Evolutionary conservation across 2,888 invertebrate species (phyloP), one percentile per base, ranked within the genome.

Genomic region (Drosophila recens): DNA sequence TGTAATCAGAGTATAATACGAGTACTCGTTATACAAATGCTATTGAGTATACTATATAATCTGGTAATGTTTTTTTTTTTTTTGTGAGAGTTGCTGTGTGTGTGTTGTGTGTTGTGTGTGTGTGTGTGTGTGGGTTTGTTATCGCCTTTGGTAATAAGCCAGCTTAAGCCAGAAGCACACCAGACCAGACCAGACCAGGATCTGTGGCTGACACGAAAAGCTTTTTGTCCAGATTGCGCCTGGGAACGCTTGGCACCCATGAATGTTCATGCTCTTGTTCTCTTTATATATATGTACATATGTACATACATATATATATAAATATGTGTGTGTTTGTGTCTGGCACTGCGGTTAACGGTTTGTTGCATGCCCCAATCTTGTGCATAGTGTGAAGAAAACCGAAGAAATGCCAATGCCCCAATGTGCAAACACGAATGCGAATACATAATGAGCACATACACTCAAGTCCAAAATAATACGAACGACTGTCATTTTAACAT

Each of bases 141-240:
- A 79, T 75, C 76, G 76, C 66, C 53, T 57, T 63, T 79, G 80
- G 70, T 61, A 67, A 79, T 79, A 79, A 77, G 76, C 76, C 51
- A 57, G 57, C 80, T 75, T 70, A 80, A 80, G 77, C 80, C 61
- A 75, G 79, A 58, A 52, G 45, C 68, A 79, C 63, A 70, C 57
- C 27, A 27, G 63, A 63, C 79, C 80, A 77, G 77, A 70, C 57
- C 27, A 27, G 63, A 63, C 79, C 80, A 77, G 77, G 80, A 77
- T 77, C 77, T 77, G 77, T 67, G 75, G 66, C 70, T 75, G 77
- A 77, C 77, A 77, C 77, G 76, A 75, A 77, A 79, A 77, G 80
- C 77, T 77, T 77, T 76, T 79, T 77, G 75, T 75, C 48, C 77
- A 77, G 77, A 77, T 77, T 77, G 70, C 75, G 75, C 75, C 75